Evolutionary conservation across 2,888 invertebrate genomes (phyloP), one percentile per base, ranked within the genome.

Genomic region (Prosopocoilus inquinatus): DNA sequence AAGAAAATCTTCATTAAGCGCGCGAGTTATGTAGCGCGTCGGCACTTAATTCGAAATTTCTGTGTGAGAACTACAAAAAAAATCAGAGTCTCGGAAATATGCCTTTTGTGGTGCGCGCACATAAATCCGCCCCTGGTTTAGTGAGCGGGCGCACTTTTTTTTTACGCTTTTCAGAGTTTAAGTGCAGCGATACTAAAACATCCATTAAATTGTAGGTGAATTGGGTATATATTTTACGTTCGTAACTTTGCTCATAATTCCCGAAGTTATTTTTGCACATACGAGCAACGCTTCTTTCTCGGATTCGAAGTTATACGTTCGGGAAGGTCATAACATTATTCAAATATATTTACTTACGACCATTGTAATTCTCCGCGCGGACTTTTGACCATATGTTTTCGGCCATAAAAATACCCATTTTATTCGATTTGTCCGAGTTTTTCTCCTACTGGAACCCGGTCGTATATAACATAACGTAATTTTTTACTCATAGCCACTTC

Each of bases 191-290:
- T 41, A 41, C 11, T 41, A 41, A 41, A 41, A 41, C 41, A 16
- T 12, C 41, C 41, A 41, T 41, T 41, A 41, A 41, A 35, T 34
- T 47, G 51, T 52, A 47, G 53, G 47, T 38, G 53, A 47, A 53
- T 53, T 47, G 47, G 47, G 38, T 46, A 39, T 53, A 41, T 53
- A 53, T 36, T 53, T 53, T 53, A 53, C 39, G 53, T 47, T 38
- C 53, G 46, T 53, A 53, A 53, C 53, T 53, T 53, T 11, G 53
- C 38, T 47, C 53, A 47, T 53, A 53, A 53, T 47, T 53, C 47
- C 46, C 34, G 32, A 39, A 53, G 47, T 38, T 41, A 46, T 52
- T 46, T 52, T 46, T 52, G 45, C 51, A 28, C 39, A 28, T 35
- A 35, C 41, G 41, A 41, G 34, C 34, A 47, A 47, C 34, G 47